Percentiles rank a stretch among this genome's conserved stretches.
Evolutionary conservation across 2,113 vertebrate species (phyloP).

Genomic region (Lamprotornis superbus): DNA sequence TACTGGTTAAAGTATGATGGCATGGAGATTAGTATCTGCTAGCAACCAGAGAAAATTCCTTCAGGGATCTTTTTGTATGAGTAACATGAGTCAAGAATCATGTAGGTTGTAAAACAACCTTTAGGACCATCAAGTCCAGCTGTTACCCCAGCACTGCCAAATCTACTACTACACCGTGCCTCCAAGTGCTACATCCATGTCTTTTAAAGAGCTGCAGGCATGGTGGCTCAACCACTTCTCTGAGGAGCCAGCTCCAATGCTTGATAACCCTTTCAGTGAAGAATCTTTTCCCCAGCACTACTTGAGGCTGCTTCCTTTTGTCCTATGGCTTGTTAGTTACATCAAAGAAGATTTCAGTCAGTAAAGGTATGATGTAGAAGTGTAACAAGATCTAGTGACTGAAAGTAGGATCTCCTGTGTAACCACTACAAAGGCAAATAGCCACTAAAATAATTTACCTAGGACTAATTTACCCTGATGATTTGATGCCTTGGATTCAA

Average conservation of each 20-base stretch:
- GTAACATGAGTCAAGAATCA: background rate
- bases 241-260: background rate
- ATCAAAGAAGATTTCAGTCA: background rate
- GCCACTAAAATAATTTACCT: background rate
- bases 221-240: background rate
- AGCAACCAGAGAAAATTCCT: background rate
- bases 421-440: background rate
- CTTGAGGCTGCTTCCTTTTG: background rate
- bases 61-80: background rate
- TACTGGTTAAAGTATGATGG: background rate
- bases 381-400: background rate
- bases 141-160: background rate
- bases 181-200: background rate
- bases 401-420: background rate
- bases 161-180: background rate
- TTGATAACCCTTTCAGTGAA: background rate
- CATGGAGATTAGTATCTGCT: background rate
- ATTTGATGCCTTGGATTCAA: background rate
- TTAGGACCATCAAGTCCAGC: background rate
- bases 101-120: background rate
- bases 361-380: background rate
- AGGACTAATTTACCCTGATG: background rate
- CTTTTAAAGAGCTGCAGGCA: background rate
- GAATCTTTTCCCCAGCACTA: background rate
- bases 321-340: background rate